Conservation (phyloP, 2,888 invertebrate species). For the Microctonus brassicae region DNA sequence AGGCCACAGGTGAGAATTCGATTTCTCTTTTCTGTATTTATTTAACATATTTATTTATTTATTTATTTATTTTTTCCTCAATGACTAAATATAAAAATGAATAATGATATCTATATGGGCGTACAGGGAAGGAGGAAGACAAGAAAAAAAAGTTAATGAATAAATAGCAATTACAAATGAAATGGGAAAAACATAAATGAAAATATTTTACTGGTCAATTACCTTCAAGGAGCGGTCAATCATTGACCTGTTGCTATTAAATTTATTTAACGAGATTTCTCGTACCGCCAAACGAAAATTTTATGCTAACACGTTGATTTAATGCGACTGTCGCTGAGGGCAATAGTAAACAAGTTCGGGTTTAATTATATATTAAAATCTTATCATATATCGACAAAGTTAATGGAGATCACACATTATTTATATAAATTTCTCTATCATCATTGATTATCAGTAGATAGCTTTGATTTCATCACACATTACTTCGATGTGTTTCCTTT, state of each 20-base stretch:
- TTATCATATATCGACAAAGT: background rate
- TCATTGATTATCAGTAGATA: background rate
- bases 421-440: background rate
- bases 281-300: background rate
- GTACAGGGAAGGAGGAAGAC: background rate
- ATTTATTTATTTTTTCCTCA: background rate
- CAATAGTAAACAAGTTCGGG: background rate
- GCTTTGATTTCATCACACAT: background rate
- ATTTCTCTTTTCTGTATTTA: background rate
- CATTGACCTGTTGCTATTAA: background rate
- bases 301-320: background rate
- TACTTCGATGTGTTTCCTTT: background rate
- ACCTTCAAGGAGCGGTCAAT: background rate
- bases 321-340: background rate
- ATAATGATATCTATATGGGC: background rate
- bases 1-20: conserved; percentile 59
- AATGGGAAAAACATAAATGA: background rate
- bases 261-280: background rate
- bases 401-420: background rate
- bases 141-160: background rate
- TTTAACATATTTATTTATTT: conserved; percentile 4
- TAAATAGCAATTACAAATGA: background rate
- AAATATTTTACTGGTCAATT: background rate
- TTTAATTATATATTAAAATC: background rate
- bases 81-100: background rate